phyloP scores from a whole-genome alignment of 2,797 vertebrate genomes.

The Chelon auratus region DNA sequence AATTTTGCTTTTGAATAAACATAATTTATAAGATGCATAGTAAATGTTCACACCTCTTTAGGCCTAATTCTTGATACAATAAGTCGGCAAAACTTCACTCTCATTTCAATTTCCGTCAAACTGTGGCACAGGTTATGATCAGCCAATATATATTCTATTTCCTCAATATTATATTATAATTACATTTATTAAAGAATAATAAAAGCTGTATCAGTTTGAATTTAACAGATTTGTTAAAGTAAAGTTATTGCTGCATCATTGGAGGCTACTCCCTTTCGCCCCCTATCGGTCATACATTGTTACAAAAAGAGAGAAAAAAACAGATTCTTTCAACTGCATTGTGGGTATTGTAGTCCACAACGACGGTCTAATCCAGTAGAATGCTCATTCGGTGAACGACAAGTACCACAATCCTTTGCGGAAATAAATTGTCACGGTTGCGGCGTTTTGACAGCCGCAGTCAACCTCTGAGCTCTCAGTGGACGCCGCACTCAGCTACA shows the following conservation, averaged over 20 bases:
- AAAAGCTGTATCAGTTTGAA: no score
- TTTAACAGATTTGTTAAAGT: no score
- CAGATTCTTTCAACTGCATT: conserved; percentile 24
- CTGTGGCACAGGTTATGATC: background rate
- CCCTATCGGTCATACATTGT: conserved; percentile 17
- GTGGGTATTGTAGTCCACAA: conserved; percentile 68
- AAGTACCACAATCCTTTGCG: conserved; percentile 76
- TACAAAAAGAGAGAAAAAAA: background rate
- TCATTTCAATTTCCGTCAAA: no score
- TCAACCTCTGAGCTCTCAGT: conserved; percentile 8
- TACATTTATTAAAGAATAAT: no score
- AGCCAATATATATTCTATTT: background rate
- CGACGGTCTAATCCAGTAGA: rapidly evolving
- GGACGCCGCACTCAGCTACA: background rate
- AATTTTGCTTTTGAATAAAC: no score
- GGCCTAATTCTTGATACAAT: no score
- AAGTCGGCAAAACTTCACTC: no score
- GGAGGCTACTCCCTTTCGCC: conserved; percentile 62
- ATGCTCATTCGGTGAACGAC: conserved; percentile 42
- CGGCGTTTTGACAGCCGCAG: conserved; percentile 70
- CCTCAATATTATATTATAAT: no score
- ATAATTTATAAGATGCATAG: no score
- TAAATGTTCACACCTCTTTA: no score
- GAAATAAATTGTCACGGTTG: conserved; percentile 39
- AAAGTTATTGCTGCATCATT: conserved; percentile 31